These are phyloP conservation scores for Gymnocypris eckloni DNA, from an alignment of 2,797 vertebrate species.

Conservation along the genomic window DNA sequence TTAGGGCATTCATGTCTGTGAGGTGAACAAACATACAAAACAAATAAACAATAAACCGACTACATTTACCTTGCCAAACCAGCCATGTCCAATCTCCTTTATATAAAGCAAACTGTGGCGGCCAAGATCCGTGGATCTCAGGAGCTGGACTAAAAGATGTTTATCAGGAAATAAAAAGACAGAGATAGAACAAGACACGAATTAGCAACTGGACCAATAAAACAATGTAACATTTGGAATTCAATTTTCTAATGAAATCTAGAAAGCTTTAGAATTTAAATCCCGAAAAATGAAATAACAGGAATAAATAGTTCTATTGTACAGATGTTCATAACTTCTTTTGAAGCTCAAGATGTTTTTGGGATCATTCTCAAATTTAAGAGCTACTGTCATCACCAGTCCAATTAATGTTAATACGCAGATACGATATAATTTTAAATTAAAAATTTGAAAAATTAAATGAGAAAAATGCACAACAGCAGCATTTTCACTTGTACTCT, in stretches of 20 bases:
- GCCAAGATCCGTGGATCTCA: constrained; percentile 85
- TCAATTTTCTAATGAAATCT: not conserved
- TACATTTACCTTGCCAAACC: constrained; percentile 94
- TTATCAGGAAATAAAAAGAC: constrained; percentile 45
- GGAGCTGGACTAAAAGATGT: constrained; percentile 81
- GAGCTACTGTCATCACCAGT: not conserved
- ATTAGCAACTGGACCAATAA: not conserved
- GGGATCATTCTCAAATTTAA: not conserved
- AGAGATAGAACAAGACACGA: constrained; percentile 15
- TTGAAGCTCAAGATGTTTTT: not conserved
- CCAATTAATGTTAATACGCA: not conserved
- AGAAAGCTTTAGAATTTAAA: not conserved
- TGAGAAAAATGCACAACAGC: not conserved
- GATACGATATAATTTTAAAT: not conserved
- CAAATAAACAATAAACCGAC: constrained; percentile 25
- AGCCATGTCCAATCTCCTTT: constrained; percentile 95
- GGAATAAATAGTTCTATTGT: not conserved
- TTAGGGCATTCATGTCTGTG: not conserved
- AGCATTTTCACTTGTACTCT: not conserved
- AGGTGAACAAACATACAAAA: not conserved
- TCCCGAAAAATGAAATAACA: not conserved
- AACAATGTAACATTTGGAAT: not conserved
- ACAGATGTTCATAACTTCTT: not conserved
- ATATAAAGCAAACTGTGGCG: constrained; percentile 93
- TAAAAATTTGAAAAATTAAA: not conserved